These are phyloP conservation scores for Antrozous pallidus DNA, from an alignment of 2,797 vertebrate genomes.

Conservation along the genomic window DNA sequence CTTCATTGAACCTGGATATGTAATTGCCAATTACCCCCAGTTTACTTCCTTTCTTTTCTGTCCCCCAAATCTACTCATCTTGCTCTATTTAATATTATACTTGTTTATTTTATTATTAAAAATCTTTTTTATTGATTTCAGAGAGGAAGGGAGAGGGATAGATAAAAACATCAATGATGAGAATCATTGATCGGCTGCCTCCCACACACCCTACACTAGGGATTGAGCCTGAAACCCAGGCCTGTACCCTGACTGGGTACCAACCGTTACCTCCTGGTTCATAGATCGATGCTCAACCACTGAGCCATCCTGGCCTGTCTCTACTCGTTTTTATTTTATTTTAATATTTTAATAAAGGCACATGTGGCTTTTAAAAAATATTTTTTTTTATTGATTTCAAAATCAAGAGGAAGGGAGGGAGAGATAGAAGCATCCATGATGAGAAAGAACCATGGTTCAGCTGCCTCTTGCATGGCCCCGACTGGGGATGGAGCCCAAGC, in stretches of 20 bases:
- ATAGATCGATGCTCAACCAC: no score
- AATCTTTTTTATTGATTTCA: no score
- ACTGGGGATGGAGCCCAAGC: no score
- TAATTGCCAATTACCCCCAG: not conserved
- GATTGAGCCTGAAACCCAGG: not conserved
- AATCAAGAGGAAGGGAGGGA: no score
- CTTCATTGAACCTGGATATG: not conserved
- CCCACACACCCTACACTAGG: not conserved
- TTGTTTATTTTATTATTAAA: not conserved
- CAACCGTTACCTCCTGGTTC: not conserved
- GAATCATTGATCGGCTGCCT: not conserved
- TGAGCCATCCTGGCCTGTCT: no score
- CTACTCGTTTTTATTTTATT: no score
- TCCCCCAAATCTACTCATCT: not conserved
- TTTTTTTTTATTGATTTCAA: no score
- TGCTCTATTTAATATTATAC: not conserved
- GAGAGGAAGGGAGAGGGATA: not conserved
- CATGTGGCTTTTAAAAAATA: no score
- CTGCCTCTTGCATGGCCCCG: no score
- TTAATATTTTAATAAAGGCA: no score
- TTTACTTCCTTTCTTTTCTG: not conserved
- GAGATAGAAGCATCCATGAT: no score
- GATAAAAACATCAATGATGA: not conserved
- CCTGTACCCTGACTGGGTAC: not conserved
- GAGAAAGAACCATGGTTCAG: no score